phyloP scores from a whole-genome alignment of 2,797 vertebrate species.

The Myiothlypis coronata region DNA sequence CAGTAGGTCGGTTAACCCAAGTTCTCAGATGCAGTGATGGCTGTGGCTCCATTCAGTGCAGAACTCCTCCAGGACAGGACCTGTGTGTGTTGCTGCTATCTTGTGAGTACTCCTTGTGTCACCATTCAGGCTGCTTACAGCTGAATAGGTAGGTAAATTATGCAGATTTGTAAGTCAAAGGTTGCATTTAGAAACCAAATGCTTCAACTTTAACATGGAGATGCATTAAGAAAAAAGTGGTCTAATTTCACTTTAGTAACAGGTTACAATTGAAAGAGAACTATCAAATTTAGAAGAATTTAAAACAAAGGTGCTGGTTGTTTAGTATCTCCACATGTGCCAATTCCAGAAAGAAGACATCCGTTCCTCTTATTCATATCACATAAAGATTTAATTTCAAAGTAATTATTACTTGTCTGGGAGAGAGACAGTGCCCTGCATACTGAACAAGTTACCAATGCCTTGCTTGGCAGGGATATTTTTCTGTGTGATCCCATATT shows the following conservation, averaged over 20 bases:
- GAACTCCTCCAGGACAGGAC: neutral
- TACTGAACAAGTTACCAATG: neutral
- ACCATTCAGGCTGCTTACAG: neutral
- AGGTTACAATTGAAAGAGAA: neutral
- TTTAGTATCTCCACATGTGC: neutral
- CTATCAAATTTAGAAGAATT: neutral
- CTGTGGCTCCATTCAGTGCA: fast-evolving
- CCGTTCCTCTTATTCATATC: neutral
- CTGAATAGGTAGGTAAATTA: neutral
- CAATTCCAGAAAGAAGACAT: neutral
- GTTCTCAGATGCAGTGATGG: neutral
- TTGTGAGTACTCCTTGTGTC: neutral
- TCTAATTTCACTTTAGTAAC: neutral
- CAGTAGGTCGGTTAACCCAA: neutral
- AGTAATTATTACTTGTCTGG: neutral
- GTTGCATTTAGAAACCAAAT: neutral
- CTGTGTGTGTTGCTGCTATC: neutral
- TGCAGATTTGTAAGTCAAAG: neutral
- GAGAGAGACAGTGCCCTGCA: neutral
- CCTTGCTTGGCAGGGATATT: neutral
- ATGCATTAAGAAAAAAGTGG: neutral
- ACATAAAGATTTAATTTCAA: neutral
- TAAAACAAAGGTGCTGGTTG: neutral
- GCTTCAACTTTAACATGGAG: neutral
- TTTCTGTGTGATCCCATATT: neutral